These are phyloP conservation scores for Tachysurus vachellii DNA, from an alignment of 2,113 vertebrate species.

Conservation along the genomic window DNA sequence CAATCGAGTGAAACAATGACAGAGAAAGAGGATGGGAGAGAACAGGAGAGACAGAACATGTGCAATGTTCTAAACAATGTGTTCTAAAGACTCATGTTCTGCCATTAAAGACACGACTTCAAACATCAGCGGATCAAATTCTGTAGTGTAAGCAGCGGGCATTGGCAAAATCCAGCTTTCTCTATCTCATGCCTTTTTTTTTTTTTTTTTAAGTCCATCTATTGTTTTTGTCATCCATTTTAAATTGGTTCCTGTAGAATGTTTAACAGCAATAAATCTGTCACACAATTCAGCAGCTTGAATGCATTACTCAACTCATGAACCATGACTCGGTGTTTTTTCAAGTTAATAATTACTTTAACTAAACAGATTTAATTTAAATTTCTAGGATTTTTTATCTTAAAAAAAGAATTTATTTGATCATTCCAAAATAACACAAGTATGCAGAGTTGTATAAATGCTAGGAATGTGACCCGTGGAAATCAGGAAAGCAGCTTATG, in stretches of 20 bases:
- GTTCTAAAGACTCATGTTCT: slow-evolving; percentile 5
- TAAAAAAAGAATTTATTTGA: background rate
- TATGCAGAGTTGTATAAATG: background rate
- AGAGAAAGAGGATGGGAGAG: background rate
- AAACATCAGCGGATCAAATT: slow-evolving; percentile 62
- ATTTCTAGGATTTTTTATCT: background rate
- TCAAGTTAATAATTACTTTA: background rate
- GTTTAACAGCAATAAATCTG: slow-evolving; percentile 18
- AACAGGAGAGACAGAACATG: background rate
- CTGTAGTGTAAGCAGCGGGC: slow-evolving; percentile 53
- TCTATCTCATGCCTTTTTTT: background rate
- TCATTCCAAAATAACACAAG: background rate
- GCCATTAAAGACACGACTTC: slow-evolving; percentile 29
- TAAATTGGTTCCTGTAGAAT: background rate
- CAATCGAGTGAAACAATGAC: background rate
- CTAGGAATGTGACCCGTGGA: background rate
- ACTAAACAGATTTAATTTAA: background rate
- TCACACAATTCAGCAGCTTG: background rate
- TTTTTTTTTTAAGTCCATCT: slow-evolving; percentile 3
- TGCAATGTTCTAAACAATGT: slow-evolving; percentile 26
- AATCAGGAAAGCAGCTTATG: slow-evolving; percentile 8
- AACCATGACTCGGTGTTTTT: background rate
- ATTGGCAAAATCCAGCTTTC: slow-evolving; percentile 39
- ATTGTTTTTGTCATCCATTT: background rate
- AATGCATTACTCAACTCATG: background rate